These are phyloP conservation scores for Pipistrellus kuhlii DNA, from an alignment of 2,797 vertebrate species.

Conservation along the genomic window DNA sequence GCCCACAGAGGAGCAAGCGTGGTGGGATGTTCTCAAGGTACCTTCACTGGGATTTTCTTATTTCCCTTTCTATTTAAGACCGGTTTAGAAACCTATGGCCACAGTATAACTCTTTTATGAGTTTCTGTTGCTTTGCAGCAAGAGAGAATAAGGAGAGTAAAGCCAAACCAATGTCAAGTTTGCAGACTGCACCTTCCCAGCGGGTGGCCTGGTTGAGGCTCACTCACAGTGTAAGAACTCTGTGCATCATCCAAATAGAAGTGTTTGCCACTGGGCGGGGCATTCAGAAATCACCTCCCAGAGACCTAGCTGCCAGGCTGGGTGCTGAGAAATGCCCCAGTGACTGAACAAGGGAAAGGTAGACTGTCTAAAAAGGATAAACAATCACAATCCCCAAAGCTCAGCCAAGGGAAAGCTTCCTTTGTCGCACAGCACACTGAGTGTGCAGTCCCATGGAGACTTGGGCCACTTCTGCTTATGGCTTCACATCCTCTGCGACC, in stretches of 20 bases:
- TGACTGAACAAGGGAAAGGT: background rate
- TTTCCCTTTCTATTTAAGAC: constrained; percentile 16
- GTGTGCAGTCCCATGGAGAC: fast-evolving
- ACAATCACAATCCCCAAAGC: too few relatives aligned
- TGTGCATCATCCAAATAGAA: background rate
- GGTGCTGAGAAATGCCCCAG: background rate
- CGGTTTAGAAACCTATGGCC: constrained; percentile 34
- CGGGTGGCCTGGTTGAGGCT: background rate
- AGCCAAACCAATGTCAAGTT: background rate
- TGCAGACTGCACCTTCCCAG: background rate
- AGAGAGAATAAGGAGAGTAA: background rate
- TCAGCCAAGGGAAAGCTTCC: background rate
- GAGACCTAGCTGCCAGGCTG: background rate
- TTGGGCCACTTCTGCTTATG: background rate
- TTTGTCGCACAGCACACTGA: background rate
- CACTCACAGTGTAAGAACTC: background rate
- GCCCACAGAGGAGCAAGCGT: background rate
- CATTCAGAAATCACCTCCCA: background rate
- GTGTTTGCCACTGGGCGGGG: background rate
- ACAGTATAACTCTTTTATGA: background rate
- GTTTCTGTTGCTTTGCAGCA: background rate
- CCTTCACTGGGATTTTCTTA: background rate
- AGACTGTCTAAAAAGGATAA: background rate
- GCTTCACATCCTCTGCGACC: background rate
- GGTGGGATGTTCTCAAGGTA: background rate